Evolutionary conservation across 2,888 invertebrate genomes (phyloP), one percentile per base, ranked within the genome.

Genomic region (Bursaphelenchus okinawaensis): DNA sequence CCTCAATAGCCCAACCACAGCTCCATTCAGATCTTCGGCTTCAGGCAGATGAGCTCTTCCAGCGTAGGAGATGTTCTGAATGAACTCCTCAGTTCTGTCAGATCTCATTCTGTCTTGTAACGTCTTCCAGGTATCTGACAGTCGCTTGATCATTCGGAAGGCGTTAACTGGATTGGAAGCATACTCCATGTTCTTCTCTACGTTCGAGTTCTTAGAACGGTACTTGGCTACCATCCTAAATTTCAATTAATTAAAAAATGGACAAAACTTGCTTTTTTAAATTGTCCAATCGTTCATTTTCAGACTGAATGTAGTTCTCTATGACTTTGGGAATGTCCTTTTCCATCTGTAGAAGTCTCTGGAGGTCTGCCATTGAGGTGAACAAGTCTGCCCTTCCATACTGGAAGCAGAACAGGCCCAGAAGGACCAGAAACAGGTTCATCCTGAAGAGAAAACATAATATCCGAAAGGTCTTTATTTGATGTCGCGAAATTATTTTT

Each of bases 1-100:
- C 63, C 96, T 87, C 76, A 93, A 90, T 66, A 98, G 86, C 0
- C 96, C 98, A 62, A 90, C 90, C 2, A 94, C 95, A 12, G 95
- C 95, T 0, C 98, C 98, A 76, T 89, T 90, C 68, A 96, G 85
- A 84, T 98, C 96, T 84, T 98, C 96, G 66, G 67, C 60, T 28
- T 61, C 52, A 2, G 74, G 75, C 28, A 72, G 67, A 26, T 51
- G 12, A 24, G 58, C 70, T 90, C 86, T 68, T 88, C 88, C 28
- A 29, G 66, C 65, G 51, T 71, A 69, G 20, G 72, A 56, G 55
- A 82, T 63, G 52, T 74, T 68, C 16, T 70, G 64, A 19, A 81
- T 67, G 56, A 81, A 73, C 12, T 65, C 65, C 9, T 74, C 74
- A 4, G 79, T 75, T 16, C 68, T 68, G 66, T 81, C 80, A 19